Conservation (phyloP, 1,140 invertebrate species). For the Aphidius gifuensis region DNA sequence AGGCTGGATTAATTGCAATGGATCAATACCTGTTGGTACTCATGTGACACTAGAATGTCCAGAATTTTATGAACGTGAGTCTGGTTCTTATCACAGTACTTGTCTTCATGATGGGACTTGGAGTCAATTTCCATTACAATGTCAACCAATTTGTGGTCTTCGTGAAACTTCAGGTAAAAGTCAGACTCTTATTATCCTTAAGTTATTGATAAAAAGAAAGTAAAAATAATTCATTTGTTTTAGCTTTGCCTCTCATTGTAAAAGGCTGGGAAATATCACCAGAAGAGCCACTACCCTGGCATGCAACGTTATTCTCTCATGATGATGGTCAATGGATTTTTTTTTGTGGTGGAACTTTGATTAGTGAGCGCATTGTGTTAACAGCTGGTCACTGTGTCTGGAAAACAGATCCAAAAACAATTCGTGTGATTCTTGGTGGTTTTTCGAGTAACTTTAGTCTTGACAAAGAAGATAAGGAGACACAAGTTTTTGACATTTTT, state of each 20-base stretch:
- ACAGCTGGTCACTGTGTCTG: constrained; percentile 55
- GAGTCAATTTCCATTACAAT: constrained; percentile 43
- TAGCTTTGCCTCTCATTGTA: constrained; percentile 43
- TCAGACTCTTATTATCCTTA: neutral
- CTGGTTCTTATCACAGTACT: constrained; percentile 31
- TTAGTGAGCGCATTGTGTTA: constrained; percentile 44
- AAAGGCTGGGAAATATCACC: constrained; percentile 37
- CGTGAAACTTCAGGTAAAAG: constrained; percentile 29
- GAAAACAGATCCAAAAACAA: constrained; percentile 37
- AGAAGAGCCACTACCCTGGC: constrained; percentile 44
- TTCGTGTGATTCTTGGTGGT: constrained; percentile 44
- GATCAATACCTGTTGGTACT: constrained; percentile 37
- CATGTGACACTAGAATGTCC: constrained; percentile 40
- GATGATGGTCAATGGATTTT: constrained; percentile 45
- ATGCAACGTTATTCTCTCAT: constrained; percentile 44
- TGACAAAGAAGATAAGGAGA: constrained; percentile 28
- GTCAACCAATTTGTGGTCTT: constrained; percentile 38
- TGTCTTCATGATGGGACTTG: constrained; percentile 50
- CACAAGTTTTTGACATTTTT: constrained; percentile 40
- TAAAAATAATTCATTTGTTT: constrained; percentile 9
- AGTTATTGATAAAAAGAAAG: neutral
- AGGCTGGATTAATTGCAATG: constrained; percentile 39
- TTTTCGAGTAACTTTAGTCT: constrained; percentile 41
- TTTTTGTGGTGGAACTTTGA: constrained; percentile 50
- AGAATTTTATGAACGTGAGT: constrained; percentile 37